These are phyloP conservation scores for Dichetophora obliterata DNA, from an alignment of 2,888 invertebrate genomes.

Conservation along the genomic window DNA sequence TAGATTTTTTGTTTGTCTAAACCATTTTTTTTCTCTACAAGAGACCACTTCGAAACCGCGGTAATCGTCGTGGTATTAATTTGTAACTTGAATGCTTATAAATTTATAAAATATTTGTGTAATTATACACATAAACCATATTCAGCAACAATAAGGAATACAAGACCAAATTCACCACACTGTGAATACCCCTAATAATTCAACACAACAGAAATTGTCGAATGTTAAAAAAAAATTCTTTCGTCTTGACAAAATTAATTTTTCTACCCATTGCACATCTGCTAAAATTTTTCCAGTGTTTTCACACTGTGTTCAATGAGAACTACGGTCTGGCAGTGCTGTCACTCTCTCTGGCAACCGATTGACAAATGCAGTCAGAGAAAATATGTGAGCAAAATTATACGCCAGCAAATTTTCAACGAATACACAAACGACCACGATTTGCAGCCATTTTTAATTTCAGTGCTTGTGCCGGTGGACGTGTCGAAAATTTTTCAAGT, in stretches of 20 bases:
- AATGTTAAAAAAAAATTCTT: no score
- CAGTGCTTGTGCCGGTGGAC: conserved; percentile 36
- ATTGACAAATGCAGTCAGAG: conserved; percentile 48
- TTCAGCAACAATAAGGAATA: no score
- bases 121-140: no score
- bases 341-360: conserved; percentile 1
- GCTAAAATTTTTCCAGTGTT: conserved; percentile 23
- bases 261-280: not conserved
- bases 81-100: no score
- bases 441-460: conserved; percentile 36
- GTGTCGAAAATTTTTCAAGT: conserved; percentile 51
- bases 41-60: no score
- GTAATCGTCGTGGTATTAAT: no score
- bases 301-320: not conserved
- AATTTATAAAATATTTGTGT: no score
- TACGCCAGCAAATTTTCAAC: conserved; percentile 9
- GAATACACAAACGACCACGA: conserved; percentile 24
- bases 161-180: no score
- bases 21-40: no score
- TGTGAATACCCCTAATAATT: no score
- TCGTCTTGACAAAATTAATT: not conserved
- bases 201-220: not conserved
- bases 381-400: conserved; percentile 38
- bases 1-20: no score
- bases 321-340: conserved; percentile 35